Evolutionary conservation across 2,113 vertebrate species (phyloP), one percentile per base, ranked within the genome.

Genomic region (Scopus umbretta): DNA sequence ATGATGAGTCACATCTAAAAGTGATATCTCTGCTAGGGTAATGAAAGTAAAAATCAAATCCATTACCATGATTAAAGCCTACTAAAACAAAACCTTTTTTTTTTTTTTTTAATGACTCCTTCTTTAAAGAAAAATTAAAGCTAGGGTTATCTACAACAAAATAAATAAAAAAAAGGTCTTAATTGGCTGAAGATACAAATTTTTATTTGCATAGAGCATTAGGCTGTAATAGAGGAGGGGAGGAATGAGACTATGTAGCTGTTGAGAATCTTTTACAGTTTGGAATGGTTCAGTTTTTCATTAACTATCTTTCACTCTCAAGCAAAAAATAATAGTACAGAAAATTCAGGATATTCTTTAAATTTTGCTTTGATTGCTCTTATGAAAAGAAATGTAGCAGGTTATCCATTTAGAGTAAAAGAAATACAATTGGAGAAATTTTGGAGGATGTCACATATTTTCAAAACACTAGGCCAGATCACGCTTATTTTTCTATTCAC

Each of bases 121-220:
- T 10, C 22, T 68, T 55, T 36, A 62, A 7, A 47, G 11, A 86
- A 71, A 47, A 70, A 76, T 1, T 67, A 43, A 56, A 42, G 9
- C 5, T 45, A 47, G 3, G 4, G 26, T 52, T 9, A 45, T 42
- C 23, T 56, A 26, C 13, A 86, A 25, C 2, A 6, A 93, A 83
- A 20, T 50, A 9, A 29, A 4, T 22, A 40, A 40, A 55, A 58
- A 45, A 42, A 66, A 42, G 0, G 0, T 73, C 18, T 38, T 0
- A 1, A 2, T 76, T 86, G 29, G 3, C 20, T 47, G 26, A 72
- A 40, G 45, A 38, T 16, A 36, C 18, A 72, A 29, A 78, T 10
- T 53, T 81, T 42, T 32, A 8, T 14, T 9, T 53, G 9, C 7
- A 23, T 85, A 59, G 74, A 85, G 4, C 13, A 49, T 34, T 49